Percentiles rank a stretch among this genome's conserved stretches.
phyloP scores from a whole-genome alignment of 2,888 invertebrate genomes.

The Cosmia trapezina region DNA sequence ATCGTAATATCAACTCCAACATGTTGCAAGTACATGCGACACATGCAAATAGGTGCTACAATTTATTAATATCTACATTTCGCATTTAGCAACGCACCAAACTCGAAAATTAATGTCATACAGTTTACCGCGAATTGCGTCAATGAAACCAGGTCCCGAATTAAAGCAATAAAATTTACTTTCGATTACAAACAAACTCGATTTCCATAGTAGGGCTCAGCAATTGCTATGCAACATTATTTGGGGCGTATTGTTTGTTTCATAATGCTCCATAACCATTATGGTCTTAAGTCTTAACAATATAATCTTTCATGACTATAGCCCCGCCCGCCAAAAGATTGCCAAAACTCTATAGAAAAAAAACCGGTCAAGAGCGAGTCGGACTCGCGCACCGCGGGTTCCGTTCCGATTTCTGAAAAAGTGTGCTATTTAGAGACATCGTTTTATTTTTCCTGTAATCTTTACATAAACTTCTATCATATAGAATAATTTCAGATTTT shows the following conservation, averaged over 20 bases:
- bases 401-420: no score
- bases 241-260: constrained; percentile 68
- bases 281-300: constrained; percentile 66
- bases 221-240: constrained; percentile 64
- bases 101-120: constrained; percentile 54
- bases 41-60: constrained; percentile 54
- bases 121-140: constrained; percentile 49
- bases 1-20: constrained; percentile 23
- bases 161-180: constrained; percentile 60
- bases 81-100: constrained; percentile 48
- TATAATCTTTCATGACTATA: constrained; percentile 62
- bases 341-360: constrained; percentile 47
- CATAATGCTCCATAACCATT: constrained; percentile 70
- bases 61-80: constrained; percentile 53
- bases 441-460: no score
- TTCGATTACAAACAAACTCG: constrained; percentile 64
- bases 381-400: no score
- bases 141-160: constrained; percentile 57
- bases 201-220: constrained; percentile 68
- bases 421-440: no score
- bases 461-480: no score
- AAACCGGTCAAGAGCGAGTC: no score
- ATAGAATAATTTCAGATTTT: no score
- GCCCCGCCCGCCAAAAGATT: constrained; percentile 42
- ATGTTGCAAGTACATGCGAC: constrained; percentile 47